Evolutionary conservation across 2,797 vertebrate genomes (phyloP), one percentile per base, ranked within the genome.

Genomic region (Malurus splendens): DNA sequence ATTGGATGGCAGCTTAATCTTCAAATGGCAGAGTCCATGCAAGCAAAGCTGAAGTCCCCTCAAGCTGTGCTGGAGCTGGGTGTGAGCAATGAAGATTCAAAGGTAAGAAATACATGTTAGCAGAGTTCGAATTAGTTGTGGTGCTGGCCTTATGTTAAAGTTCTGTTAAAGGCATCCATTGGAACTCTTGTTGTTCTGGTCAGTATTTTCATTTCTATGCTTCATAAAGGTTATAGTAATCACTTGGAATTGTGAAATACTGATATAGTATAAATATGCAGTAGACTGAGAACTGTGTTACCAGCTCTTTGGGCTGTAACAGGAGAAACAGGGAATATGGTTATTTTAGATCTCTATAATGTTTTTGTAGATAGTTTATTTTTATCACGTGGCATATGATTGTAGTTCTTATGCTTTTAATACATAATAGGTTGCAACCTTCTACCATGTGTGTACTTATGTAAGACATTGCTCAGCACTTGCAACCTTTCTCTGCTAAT

Each of bases 1-100:
- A 96, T 99, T 20, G 98, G 98, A 88, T 99, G 99, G 99, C 98
- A 99, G 97, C 97, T 99, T 94, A 99, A 98, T 96, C 98, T 99
- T 95, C 98, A 99, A 96, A 99, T 99, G 99, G 98, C 98, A 71
- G 98, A 98, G 84, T 98, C 98, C 56, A 97, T 96, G 68, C 98
- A 98, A 95, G 98, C 98, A 25, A 98, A 98, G 89, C 96, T 98
- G 66, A 99, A 98, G 95, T 97, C 97, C 93, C 98, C 99, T 88
- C 98, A 95, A 72, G 98, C 98, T 11, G 95, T 99, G 48, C 95
- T 99, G 60, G 98, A 99, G 82, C 97, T 99, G 54, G 98, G 98
- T 54, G 95, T 99, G 77, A 96, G 78, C 90, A 96, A 86, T 61
- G 98, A 99, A 93, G 98, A 99, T 81, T 97, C 98, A 28, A 98